Conservation (phyloP, 2,113 vertebrate species). For the Callospermophilus lateralis region DNA sequence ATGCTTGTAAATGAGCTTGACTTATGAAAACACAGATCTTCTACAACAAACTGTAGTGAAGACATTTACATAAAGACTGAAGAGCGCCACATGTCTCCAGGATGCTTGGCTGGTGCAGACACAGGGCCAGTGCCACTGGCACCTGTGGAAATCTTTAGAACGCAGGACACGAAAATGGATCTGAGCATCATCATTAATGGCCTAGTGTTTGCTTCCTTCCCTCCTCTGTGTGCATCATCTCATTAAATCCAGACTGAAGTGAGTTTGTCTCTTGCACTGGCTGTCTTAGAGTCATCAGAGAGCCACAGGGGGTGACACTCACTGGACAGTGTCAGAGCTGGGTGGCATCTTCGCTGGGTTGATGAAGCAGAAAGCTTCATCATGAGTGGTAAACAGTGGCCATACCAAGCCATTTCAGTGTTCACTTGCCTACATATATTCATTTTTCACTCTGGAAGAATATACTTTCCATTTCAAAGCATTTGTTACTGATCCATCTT, state of each 20-base stretch:
- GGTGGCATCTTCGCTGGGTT: not conserved
- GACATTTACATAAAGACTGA: not conserved
- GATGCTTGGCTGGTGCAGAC: rapidly evolving
- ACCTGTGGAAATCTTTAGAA: not conserved
- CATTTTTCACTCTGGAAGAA: constrained; percentile 1
- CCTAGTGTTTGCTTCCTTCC: not conserved
- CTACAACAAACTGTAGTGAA: not conserved
- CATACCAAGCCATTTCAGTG: not conserved
- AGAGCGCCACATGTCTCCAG: no score
- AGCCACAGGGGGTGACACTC: not conserved
- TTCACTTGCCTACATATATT: constrained; percentile 11
- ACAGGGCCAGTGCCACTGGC: not conserved
- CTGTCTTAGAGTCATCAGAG: not conserved
- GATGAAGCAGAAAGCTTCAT: not conserved
- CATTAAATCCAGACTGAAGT: not conserved
- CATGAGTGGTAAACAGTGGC: not conserved
- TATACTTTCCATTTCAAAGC: constrained; percentile 29
- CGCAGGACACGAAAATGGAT: no score
- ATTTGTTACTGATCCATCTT: constrained; percentile 21
- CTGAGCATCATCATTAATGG: rapidly evolving
- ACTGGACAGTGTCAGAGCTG: not conserved
- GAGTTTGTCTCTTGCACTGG: not conserved
- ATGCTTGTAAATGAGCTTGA: no score
- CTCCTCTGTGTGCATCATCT: not conserved
- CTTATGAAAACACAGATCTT: not conserved